Evolutionary conservation across 1,140 invertebrate genomes (phyloP).

Genomic region (Danaus plexippus): DNA sequence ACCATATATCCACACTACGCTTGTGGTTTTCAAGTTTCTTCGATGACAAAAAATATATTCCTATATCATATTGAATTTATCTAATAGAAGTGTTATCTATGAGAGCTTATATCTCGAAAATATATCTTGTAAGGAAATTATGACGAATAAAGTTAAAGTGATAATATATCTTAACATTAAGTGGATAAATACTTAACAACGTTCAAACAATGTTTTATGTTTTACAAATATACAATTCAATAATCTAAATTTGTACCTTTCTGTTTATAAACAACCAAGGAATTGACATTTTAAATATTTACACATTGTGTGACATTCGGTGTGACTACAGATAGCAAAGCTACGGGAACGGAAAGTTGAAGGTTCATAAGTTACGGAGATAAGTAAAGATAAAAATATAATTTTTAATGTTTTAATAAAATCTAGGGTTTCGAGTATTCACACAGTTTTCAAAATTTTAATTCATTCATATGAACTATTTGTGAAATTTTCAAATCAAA

Average conservation of each 20-base stretch:
- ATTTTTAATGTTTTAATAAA: too few relatives aligned
- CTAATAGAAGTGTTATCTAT: background rate
- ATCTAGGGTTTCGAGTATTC: too few relatives aligned
- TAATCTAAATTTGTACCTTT: background rate
- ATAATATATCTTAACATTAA: constrained; percentile 5
- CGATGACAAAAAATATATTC: background rate
- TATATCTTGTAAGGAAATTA: too few relatives aligned
- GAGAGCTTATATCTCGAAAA: too few relatives aligned
- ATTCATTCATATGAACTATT: too few relatives aligned
- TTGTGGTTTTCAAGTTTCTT: background rate
- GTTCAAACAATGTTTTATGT: constrained; percentile 10
- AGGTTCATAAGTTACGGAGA: too few relatives aligned
- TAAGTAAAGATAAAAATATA: too few relatives aligned
- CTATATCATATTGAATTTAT: constrained; percentile 7
- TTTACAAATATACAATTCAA: constrained; percentile 3
- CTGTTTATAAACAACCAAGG: constrained; percentile 1
- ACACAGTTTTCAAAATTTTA: too few relatives aligned
- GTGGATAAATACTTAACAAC: constrained; percentile 2
- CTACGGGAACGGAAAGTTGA: too few relatives aligned
- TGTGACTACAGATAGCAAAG: too few relatives aligned
- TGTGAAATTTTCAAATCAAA: background rate
- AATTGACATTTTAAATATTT: constrained; percentile 9
- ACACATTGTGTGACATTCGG: background rate
- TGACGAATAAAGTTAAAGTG: background rate
- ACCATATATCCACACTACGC: background rate